Percentiles rank a stretch among this genome's conserved stretches.
These are phyloP conservation scores for Pyrochroa serraticornis DNA, from an alignment of 2,888 invertebrate genomes.

Conservation along the genomic window DNA sequence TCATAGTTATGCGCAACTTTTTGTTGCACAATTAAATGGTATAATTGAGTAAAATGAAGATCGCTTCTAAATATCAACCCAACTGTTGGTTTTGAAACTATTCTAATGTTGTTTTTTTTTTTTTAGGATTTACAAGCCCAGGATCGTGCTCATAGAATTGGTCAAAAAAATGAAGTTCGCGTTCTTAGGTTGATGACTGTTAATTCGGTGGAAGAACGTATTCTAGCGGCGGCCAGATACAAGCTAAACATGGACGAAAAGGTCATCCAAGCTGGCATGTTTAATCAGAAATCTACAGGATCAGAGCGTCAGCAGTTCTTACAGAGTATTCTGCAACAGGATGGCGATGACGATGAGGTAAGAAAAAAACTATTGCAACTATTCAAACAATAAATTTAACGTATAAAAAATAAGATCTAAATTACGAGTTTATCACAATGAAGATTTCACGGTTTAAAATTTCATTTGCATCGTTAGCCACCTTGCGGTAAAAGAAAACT, in stretches of 20 bases:
- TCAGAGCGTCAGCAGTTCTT: conserved; percentile 95
- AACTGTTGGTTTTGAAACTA: not conserved
- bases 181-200: conserved; percentile 97
- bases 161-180: conserved; percentile 97
- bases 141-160: conserved; percentile 99
- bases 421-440: no score
- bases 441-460: no score
- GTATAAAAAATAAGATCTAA: no score
- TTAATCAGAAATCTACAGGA: conserved; percentile 98
- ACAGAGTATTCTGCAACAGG: conserved; percentile 92
- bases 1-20: not conserved
- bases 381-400: no score
- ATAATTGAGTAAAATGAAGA: not conserved
- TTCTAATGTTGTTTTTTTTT: conserved; percentile 24
- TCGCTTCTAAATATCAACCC: not conserved
- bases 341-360: conserved; percentile 79
- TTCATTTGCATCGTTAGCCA: no score
- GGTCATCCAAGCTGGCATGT: conserved; percentile 99
- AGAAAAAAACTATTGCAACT: no score
- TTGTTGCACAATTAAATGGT: no score
- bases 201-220: conserved; percentile 97
- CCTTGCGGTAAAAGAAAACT: no score
- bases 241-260: conserved; percentile 99
- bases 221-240: conserved; percentile 95
- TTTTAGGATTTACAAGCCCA: conserved; percentile 95